Percentiles rank a stretch among this genome's conserved stretches.
Evolutionary conservation across 2,888 invertebrate species (phyloP).

Genomic region (Leucoma salicis): DNA sequence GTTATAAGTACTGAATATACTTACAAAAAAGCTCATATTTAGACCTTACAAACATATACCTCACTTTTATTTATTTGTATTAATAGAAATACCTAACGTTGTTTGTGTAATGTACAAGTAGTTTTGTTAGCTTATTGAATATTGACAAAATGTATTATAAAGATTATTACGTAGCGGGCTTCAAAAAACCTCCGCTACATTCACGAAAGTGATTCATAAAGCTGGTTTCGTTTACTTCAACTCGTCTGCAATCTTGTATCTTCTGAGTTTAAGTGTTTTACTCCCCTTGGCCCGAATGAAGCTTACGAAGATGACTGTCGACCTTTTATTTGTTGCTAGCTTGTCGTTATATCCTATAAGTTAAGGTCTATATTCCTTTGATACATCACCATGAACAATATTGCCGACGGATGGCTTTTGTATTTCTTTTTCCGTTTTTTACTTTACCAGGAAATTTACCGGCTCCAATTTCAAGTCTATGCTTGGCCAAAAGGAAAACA

Average conservation of each 20-base stretch:
- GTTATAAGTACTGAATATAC: no score
- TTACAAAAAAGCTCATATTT: no score
- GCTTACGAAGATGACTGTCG: constrained; percentile 62
- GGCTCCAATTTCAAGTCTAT: constrained; percentile 66
- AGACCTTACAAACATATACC: no score
- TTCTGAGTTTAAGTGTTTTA: constrained; percentile 75
- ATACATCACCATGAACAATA: constrained; percentile 32
- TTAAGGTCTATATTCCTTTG: constrained; percentile 46
- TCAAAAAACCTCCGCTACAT: constrained; percentile 60
- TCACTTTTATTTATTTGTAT: no score
- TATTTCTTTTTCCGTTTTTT: constrained; percentile 71
- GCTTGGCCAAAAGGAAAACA: constrained; percentile 52
- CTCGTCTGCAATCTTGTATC: constrained; percentile 76
- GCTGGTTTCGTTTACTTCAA: constrained; percentile 72
- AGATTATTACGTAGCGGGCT: constrained; percentile 45
- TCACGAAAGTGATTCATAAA: constrained; percentile 69
- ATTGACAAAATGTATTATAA: no score
- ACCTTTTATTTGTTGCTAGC: constrained; percentile 40
- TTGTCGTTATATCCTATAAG: constrained; percentile 39
- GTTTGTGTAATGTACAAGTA: no score
- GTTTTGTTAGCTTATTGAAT: no score
- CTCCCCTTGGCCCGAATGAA: constrained; percentile 75
- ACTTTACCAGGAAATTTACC: constrained; percentile 62
- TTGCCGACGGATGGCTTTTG: constrained; percentile 61
- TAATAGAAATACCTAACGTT: no score